Evolutionary conservation across 1,140 invertebrate genomes (phyloP), one percentile per base, ranked within the genome.

Genomic region (Halictus rubicundus): DNA sequence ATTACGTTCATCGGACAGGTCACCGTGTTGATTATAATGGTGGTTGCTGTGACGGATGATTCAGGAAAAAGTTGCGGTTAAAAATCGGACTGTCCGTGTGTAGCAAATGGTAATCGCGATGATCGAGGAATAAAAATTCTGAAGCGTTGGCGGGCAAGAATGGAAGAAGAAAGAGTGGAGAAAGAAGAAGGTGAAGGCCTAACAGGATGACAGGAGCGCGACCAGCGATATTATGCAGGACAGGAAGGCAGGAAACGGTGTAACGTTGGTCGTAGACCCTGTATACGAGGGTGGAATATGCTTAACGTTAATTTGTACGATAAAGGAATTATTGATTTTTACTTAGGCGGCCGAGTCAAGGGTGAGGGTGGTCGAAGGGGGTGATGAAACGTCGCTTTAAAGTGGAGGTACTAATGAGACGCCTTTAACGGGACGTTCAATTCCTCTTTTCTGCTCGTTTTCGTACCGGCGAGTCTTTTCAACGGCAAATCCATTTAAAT

Each of bases 261-360:
- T 84, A 80, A 82, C 81, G 66, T 83, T 84, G 85, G 77, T 64
- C 63, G 74, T 75, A 82, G 82, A 78, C 83, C 77, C 64, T 68
- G 83, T 85, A 81, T 81, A 84, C 88, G 88, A 89, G 89, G 90
- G 90, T 88, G 86, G 90, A 92, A 92, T 92, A 90, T 90, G 88
- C 90, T 92, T 91, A 91, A 84, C 90, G 88, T 92, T 92, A 92
- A 92, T 92, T 92, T 91, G 87, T 88, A 83, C 89, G 90, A 92
- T 92, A 92, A 92, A 92, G 89, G 89, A 92, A 91, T 92, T 91
- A 92, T 92, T 92, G 91, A 92, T 92, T 92, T 92, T 92, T 91
- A 92, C 91, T 92, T 91, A 92, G 88, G 68, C 84, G 78, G 82
- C 78, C 79, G 89, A 88, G 83, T 89, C 81, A 84, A 90, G 89